Percentiles rank a stretch among this genome's conserved stretches.
Evolutionary conservation across 2,888 invertebrate species (phyloP).

Genomic region (Caenorhabditis sp.): DNA sequence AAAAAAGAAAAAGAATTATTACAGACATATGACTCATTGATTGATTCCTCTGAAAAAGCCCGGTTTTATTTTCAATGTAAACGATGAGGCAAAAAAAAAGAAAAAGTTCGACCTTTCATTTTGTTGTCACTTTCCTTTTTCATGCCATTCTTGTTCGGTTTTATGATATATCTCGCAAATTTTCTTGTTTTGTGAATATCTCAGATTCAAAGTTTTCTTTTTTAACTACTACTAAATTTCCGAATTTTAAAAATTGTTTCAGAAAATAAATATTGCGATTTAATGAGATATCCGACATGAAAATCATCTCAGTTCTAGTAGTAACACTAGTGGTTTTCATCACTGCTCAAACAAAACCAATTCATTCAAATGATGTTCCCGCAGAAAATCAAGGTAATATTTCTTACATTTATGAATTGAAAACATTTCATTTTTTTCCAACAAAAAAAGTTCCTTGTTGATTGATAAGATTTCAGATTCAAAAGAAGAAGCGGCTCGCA

Average conservation of each 20-base stretch:
- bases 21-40: background rate
- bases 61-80: background rate
- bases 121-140: background rate
- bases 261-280: slow-evolving; percentile 4
- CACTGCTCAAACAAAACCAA: slow-evolving; percentile 32
- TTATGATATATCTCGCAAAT: background rate
- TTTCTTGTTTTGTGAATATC: background rate
- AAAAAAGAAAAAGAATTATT: background rate
- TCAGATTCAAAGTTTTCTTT: too few species aligned
- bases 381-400: slow-evolving; percentile 23
- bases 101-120: background rate
- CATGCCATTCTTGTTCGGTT: background rate
- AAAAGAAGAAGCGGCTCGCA: slow-evolving; percentile 59
- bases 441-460: too few species aligned
- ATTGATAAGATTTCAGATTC: slow-evolving; percentile 11
- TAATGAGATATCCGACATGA: background rate
- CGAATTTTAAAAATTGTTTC: too few species aligned
- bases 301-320: slow-evolving; percentile 6
- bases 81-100: background rate
- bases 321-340: slow-evolving; percentile 18
- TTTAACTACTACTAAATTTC: too few species aligned
- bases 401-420: background rate
- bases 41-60: background rate
- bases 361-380: slow-evolving; percentile 30
- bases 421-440: too few species aligned